These are phyloP conservation scores for Xenopus borealis DNA, from an alignment of 2,113 vertebrate species.

Conservation along the genomic window DNA sequence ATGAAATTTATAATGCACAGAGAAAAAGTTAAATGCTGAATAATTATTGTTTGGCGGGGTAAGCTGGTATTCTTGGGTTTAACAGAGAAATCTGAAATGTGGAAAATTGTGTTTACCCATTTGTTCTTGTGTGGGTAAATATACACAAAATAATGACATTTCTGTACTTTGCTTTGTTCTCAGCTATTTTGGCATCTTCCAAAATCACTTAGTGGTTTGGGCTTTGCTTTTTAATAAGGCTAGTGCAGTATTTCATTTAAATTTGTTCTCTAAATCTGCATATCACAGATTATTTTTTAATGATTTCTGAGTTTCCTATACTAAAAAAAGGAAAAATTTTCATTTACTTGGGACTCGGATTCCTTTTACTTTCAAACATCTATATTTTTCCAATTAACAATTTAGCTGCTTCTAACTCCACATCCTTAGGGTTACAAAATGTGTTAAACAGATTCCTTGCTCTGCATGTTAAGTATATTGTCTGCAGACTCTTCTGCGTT, in stretches of 20 bases:
- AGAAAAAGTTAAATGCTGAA: slow-evolving; percentile 37
- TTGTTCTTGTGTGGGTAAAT: slow-evolving; percentile 40
- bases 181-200: slow-evolving; percentile 38
- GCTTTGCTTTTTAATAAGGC: slow-evolving; percentile 47
- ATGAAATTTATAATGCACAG: slow-evolving; percentile 45
- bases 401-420: background rate
- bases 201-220: slow-evolving; percentile 38
- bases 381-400: background rate
- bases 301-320: slow-evolving; percentile 33
- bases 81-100: slow-evolving; percentile 23
- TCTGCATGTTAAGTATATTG: background rate
- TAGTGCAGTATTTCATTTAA: slow-evolving; percentile 35
- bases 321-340: slow-evolving; percentile 14
- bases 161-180: slow-evolving; percentile 44
- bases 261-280: slow-evolving; percentile 38
- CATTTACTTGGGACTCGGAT: background rate
- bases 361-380: background rate
- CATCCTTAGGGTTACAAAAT: no score
- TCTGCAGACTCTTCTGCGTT: background rate
- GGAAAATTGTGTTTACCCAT: slow-evolving; percentile 23
- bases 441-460: background rate
- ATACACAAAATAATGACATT: slow-evolving; percentile 45
- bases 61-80: slow-evolving; percentile 34
- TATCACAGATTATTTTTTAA: slow-evolving; percentile 45
- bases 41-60: slow-evolving; percentile 38